A percentile compares a stretch with the other conserved stretches of the same genome.
Conservation (phyloP, 2,113 vertebrate species). For the Pseudopodoces humilis region DNA sequence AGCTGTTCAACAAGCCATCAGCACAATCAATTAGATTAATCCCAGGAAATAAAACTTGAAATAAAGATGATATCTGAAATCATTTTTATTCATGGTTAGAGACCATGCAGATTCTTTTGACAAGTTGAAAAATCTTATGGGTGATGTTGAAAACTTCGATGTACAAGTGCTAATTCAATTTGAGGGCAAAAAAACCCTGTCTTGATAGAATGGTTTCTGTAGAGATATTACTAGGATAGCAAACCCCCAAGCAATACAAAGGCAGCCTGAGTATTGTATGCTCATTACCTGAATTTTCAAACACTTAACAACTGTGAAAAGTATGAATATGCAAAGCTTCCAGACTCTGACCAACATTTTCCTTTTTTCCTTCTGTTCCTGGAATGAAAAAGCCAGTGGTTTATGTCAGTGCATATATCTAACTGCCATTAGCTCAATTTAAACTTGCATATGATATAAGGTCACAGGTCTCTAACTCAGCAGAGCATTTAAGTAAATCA, state of each 20-base stretch:
- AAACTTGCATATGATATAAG: neutral
- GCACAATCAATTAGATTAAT: slow-evolving; percentile 75
- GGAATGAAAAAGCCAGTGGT: neutral
- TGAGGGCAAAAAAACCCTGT: neutral
- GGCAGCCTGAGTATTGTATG: slow-evolving; percentile 59
- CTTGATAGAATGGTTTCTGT: slow-evolving; percentile 62
- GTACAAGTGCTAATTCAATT: slow-evolving; percentile 70
- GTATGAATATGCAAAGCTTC: slow-evolving; percentile 73
- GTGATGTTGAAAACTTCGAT: slow-evolving; percentile 75
- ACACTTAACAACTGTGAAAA: slow-evolving; percentile 52
- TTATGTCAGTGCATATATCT: neutral
- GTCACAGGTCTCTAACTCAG: slow-evolving; percentile 2
- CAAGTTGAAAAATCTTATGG: slow-evolving; percentile 77
- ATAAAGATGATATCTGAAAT: slow-evolving; percentile 73
- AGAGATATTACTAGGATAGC: slow-evolving; percentile 48
- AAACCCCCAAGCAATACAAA: slow-evolving; percentile 72
- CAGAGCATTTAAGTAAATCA: slow-evolving; percentile 7
- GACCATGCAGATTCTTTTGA: slow-evolving; percentile 70
- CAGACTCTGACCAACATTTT: slow-evolving; percentile 11
- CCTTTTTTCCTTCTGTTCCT: neutral
- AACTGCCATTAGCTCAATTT: neutral
- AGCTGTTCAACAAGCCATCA: slow-evolving; percentile 49
- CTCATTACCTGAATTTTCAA: slow-evolving; percentile 71
- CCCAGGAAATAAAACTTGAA: slow-evolving; percentile 71
- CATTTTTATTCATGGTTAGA: slow-evolving; percentile 79